Base-by-base conservation (phyloP, 1,140 invertebrate genomes). In the Musca vetustissima region DNA sequence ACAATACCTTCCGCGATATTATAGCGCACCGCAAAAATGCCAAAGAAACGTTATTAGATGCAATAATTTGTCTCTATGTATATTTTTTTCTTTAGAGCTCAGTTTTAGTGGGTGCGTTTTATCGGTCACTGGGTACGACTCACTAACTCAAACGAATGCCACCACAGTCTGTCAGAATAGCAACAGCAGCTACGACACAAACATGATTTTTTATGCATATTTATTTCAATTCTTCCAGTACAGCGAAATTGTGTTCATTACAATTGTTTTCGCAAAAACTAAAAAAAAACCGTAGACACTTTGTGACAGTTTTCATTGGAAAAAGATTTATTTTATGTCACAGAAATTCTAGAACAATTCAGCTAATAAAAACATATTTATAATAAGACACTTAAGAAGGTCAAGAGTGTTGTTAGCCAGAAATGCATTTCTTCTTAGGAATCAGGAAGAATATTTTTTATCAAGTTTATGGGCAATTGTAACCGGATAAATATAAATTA, bases 61-160 rank as follows among this genome's bases (percentile, higher is more conserved):
- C 36, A 43, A 61, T 36, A 36, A 61, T 36, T 61, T 28, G 17
- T 19, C 36, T 61, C 17, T 36, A 17, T 61, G 13, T 59, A 17
- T 59, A n/a, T 59, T 55, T 55, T 24, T 25, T 57, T 57, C 13
- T 57, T 32, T 57, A 19, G n/a, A 19, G 32, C 36, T 61, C 36
- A 36, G 36, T 36, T 61, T 21, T 52, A 36, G 50, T 65, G 71
- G 69, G 69, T 71, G 70, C 68, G 73, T 70, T 73, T 72, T 68
- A 55, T 76, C 75, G 76, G 76, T 78, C 71, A 78, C 67, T 78
- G 72, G 73, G 73, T 74, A 59, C 52, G 50, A 25, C 32, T 28
- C 17, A 53, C 50, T 21, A 53, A 53, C 17, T 53, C 17, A 24
- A 53, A 53, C 17, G 22, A 21, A 28, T 25, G 15, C 28, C 55